Percentiles rank a stretch among this genome's conserved stretches.
Evolutionary conservation across 2,888 invertebrate species (phyloP).

Genomic region (Caenorhabditis sp.): DNA sequence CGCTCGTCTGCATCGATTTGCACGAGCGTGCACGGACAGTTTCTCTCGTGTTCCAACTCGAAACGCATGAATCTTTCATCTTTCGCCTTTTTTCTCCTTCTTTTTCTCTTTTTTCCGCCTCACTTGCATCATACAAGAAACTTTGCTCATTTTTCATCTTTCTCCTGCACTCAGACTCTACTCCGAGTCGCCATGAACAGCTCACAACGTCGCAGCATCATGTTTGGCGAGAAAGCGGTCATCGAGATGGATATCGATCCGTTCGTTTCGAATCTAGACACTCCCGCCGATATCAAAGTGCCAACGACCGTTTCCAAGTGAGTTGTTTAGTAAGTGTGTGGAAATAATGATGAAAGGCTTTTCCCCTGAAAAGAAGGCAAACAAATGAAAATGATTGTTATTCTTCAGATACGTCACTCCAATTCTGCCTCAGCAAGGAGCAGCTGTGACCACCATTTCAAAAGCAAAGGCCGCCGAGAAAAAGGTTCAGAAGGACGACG

Average conservation of each 20-base stretch:
- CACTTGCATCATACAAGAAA: background rate
- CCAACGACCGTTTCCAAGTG: conserved; percentile 29
- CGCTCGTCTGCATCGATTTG: too few relatives aligned
- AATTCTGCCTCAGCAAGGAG: too few relatives aligned
- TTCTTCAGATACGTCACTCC: background rate
- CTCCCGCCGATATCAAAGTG: conserved; percentile 40
- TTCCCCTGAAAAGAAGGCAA: too few relatives aligned
- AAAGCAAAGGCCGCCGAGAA: conserved; percentile 8
- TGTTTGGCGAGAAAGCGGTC: conserved; percentile 49
- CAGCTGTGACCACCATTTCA: background rate
- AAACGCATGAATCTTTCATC: conserved; percentile 44
- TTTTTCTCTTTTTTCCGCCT: conserved; percentile 6
- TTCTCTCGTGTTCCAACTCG: background rate
- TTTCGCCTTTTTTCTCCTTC: conserved; percentile 3
- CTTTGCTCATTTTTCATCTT: background rate
- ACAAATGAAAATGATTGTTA: too few relatives aligned
- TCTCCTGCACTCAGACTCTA: background rate
- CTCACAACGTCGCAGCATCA: conserved; percentile 41
- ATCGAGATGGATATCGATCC: conserved; percentile 56
- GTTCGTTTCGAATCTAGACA: conserved; percentile 46
- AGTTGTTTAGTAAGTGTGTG: conserved; percentile 6
- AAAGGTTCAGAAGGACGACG: conserved; percentile 21
- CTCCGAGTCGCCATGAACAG: conserved; percentile 31
- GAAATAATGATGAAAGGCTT: too few relatives aligned
- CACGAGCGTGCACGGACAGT: too few relatives aligned